These are phyloP conservation scores for Oxygymnocypris stewartii DNA, from an alignment of 2,113 vertebrate species.

Conservation along the genomic window DNA sequence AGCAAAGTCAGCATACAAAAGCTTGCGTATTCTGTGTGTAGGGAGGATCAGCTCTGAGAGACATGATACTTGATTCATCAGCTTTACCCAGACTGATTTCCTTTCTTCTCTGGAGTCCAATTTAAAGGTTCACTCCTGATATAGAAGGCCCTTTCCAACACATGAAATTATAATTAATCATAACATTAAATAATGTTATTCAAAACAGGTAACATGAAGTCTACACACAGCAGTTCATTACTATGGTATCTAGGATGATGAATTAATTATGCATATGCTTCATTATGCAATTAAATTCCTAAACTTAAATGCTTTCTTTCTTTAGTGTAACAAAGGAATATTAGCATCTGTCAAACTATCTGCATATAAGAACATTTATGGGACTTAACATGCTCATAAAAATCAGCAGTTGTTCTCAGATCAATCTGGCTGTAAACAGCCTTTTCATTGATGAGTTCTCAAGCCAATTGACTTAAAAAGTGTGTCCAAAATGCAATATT, in stretches of 20 bases:
- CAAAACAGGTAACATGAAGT: neutral
- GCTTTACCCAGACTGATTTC: neutral
- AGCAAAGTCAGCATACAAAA: neutral
- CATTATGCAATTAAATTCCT: neutral
- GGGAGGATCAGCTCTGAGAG: too few species aligned
- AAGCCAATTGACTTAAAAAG: neutral
- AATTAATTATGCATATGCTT: too few species aligned
- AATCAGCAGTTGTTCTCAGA: neutral
- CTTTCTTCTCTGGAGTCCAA: neutral
- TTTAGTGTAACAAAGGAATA: too few species aligned
- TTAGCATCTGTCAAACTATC: neutral
- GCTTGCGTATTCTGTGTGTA: neutral
- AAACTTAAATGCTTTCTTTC: too few species aligned
- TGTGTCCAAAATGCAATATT: neutral
- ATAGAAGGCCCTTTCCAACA: neutral
- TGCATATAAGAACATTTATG: neutral
- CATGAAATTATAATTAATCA: neutral
- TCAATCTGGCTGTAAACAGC: neutral
- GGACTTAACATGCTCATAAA: too few species aligned
- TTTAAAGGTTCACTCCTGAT: neutral
- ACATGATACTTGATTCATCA: conserved; percentile 18
- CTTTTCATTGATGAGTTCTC: neutral
- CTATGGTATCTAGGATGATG: too few species aligned
- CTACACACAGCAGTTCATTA: neutral
- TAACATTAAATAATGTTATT: neutral